phyloP scores from a whole-genome alignment of 2,113 vertebrate species.

The Salvator merianae region DNA sequence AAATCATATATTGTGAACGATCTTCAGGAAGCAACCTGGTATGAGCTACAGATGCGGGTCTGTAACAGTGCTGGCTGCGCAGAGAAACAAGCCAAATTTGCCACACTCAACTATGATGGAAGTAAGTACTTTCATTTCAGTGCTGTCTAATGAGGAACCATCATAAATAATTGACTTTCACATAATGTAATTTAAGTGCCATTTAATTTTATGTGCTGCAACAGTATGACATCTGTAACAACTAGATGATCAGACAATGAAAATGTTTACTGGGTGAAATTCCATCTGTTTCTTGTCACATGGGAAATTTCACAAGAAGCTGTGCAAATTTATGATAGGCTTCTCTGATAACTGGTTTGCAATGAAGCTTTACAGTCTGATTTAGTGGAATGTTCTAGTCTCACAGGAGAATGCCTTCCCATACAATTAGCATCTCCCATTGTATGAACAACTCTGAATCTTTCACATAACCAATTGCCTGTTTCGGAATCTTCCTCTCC shows the following conservation, averaged over 20 bases:
- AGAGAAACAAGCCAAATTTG: conserved; percentile 93
- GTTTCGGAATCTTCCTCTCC: not conserved
- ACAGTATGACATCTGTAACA: conserved; percentile 16
- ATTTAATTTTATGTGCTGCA: conserved; percentile 40
- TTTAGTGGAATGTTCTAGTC: not conserved
- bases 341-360: conserved; percentile 22
- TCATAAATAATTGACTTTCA: conserved; percentile 37
- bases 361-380: not conserved
- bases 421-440: not conserved
- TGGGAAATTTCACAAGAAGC: conserved; percentile 36
- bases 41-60: conserved; percentile 95
- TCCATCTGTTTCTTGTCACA: conserved; percentile 37
- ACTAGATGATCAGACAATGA: conserved; percentile 38
- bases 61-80: conserved; percentile 97
- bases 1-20: conserved; percentile 95
- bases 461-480: not conserved
- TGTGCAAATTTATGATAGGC: conserved; percentile 25
- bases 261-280: conserved; percentile 44
- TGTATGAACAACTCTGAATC: not conserved
- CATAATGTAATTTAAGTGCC: not conserved
- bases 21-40: conserved; percentile 95
- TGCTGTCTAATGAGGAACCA: not conserved
- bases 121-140: conserved; percentile 82
- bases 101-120: conserved; percentile 92
- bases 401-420: not conserved